These are phyloP conservation scores for Cygnus atratus DNA, from an alignment of 2,113 vertebrate species.

Conservation along the genomic window DNA sequence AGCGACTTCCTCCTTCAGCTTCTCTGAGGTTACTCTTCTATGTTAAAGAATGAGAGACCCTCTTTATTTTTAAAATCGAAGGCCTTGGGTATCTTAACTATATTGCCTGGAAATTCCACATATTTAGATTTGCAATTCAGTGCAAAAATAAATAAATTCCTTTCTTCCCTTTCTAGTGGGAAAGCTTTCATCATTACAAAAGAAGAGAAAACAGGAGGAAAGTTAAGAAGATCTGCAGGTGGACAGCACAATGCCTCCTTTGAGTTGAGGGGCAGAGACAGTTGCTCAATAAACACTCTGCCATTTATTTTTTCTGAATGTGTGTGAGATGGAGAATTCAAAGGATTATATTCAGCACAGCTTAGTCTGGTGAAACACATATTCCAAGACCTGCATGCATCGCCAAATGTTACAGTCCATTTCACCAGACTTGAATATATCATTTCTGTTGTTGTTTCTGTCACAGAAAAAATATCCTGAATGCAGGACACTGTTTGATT, in stretches of 20 bases:
- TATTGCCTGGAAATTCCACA: not conserved
- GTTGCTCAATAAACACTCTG: constrained; percentile 12
- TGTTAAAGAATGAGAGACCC: not conserved
- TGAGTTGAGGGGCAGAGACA: constrained; percentile 3
- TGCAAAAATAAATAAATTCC: not conserved
- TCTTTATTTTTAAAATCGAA: not conserved
- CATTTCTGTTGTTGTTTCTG: constrained; percentile 8
- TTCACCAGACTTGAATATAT: not conserved
- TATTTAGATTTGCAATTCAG: not conserved
- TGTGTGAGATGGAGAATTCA: constrained; percentile 17
- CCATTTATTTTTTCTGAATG: not conserved
- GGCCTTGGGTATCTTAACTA: not conserved
- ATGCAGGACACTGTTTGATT: not conserved
- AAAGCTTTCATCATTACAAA: not conserved
- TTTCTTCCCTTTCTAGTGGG: not conserved
- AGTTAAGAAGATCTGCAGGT: constrained; percentile 45
- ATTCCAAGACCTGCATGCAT: not conserved
- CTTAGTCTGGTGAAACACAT: not conserved
- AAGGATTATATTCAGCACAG: constrained; percentile 16
- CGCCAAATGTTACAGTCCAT: constrained; percentile 8
- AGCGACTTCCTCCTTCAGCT: not conserved
- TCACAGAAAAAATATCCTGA: not conserved
- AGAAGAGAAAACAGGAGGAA: not conserved
- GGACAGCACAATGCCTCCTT: constrained; percentile 41
- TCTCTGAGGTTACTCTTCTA: not conserved